These are phyloP conservation scores for Ectemnius lituratus DNA, from an alignment of 2,888 invertebrate genomes.

Conservation along the genomic window DNA sequence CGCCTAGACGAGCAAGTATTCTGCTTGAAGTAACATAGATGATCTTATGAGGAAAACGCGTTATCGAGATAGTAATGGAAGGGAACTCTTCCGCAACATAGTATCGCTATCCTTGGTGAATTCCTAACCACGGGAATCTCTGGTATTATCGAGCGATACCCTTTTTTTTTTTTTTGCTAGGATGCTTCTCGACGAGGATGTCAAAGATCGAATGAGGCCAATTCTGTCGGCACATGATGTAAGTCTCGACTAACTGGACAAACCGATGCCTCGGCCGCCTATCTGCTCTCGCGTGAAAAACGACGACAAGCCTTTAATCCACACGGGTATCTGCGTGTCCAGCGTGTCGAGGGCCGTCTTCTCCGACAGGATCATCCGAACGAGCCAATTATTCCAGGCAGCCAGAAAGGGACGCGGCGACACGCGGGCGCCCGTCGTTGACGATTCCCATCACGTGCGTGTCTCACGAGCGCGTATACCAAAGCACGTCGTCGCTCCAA, in stretches of 20 bases:
- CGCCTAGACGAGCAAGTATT: constrained; percentile 3
- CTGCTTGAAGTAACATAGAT: not conserved
- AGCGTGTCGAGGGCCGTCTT: constrained; percentile 10
- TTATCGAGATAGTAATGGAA: constrained; percentile 1
- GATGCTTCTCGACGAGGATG: too few relatives aligned
- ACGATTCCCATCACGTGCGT: constrained; percentile 47
- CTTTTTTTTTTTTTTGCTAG: too few relatives aligned
- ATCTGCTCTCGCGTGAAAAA: constrained; percentile 6
- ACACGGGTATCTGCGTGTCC: not conserved
- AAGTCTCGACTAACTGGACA: too few relatives aligned
- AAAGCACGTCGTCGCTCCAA: constrained; percentile 45
- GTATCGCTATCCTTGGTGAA: not conserved
- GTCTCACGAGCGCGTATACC: constrained; percentile 35
- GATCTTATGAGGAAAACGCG: not conserved
- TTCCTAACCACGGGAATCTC: not conserved
- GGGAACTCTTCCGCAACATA: constrained; percentile 8
- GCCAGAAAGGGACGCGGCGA: constrained; percentile 13
- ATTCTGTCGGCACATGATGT: too few relatives aligned
- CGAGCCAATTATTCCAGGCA: constrained; percentile 56
- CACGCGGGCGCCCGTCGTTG: constrained; percentile 17
- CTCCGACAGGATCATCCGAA: constrained; percentile 30
- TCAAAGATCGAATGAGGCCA: too few relatives aligned
- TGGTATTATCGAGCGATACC: too few relatives aligned
- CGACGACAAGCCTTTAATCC: constrained; percentile 22
- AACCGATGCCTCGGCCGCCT: too few relatives aligned